phyloP scores from a whole-genome alignment of 2,888 invertebrate genomes.

The Fragum fragum region DNA sequence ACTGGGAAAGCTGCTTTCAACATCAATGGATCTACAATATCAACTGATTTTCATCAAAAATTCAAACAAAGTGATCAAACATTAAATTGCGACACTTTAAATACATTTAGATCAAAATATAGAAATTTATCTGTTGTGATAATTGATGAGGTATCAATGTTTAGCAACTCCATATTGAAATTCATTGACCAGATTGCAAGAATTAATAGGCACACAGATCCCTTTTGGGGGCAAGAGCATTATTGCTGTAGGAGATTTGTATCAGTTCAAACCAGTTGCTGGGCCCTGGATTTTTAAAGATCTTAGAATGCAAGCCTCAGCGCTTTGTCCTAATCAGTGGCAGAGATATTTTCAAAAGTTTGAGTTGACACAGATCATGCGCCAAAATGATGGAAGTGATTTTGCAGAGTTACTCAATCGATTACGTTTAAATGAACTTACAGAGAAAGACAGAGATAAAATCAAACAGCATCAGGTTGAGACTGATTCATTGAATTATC shows the following conservation, averaged over 20 bases:
- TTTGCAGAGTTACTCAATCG: constrained; percentile 61
- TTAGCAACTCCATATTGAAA: constrained; percentile 43
- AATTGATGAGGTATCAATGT: constrained; percentile 32
- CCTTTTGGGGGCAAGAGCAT: constrained; percentile 62
- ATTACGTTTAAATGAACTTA: constrained; percentile 45
- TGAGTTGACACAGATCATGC: constrained; percentile 61
- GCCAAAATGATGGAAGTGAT: constrained; percentile 59
- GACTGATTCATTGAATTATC: constrained; percentile 6
- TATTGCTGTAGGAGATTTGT: constrained; percentile 66
- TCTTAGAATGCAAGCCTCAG: constrained; percentile 34
- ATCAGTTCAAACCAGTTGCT: constrained; percentile 62
- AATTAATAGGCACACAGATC: constrained; percentile 55
- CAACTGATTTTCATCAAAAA: constrained; percentile 42
- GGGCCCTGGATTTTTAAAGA: constrained; percentile 61
- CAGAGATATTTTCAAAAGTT: constrained; percentile 53
- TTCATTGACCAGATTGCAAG: constrained; percentile 59
- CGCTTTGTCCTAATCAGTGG: constrained; percentile 56
- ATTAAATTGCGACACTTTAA: constrained; percentile 17
- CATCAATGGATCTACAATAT: constrained; percentile 22
- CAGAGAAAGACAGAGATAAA: constrained; percentile 42
- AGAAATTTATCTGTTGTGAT: constrained; percentile 20
- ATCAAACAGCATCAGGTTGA: constrained; percentile 16
- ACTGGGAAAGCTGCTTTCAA: constrained; percentile 63
- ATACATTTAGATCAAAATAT: constrained; percentile 34
- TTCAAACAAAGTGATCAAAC: constrained; percentile 27